These are phyloP conservation scores for Odontophorus gujanensis DNA, from an alignment of 2,113 vertebrate species.

Conservation along the genomic window DNA sequence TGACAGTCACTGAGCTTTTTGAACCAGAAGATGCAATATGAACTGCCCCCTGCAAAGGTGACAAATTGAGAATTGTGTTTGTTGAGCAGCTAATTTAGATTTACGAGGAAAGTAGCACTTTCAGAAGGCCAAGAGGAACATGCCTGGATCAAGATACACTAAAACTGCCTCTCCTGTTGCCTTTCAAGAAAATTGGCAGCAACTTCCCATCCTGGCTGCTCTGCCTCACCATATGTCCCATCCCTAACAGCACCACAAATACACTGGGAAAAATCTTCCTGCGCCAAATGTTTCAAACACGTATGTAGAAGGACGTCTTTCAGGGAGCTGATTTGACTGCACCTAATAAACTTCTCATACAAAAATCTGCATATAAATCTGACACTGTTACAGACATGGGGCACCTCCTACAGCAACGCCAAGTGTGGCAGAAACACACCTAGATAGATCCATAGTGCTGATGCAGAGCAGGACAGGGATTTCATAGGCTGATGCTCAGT, in stretches of 20 bases:
- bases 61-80: background rate
- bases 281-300: conserved; percentile 44
- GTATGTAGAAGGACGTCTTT: background rate
- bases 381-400: background rate
- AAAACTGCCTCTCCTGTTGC: background rate
- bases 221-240: conserved; percentile 22
- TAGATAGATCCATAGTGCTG: background rate
- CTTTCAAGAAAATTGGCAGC: conserved; percentile 6
- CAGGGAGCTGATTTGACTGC: background rate
- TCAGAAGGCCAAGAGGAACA: background rate
- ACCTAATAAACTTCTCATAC: background rate
- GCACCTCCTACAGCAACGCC: background rate
- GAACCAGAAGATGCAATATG: background rate
- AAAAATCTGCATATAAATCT: background rate
- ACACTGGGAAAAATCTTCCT: background rate
- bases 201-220: background rate
- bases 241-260: conserved; percentile 15
- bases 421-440: background rate
- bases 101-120: background rate
- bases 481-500: background rate
- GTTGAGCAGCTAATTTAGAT: background rate
- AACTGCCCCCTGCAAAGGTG: background rate
- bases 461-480: background rate
- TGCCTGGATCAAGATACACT: background rate
- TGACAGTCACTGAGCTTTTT: background rate